phyloP scores from a whole-genome alignment of 37 sponge, comb jelly and placozoan species.

The Beroe ovata region DNA sequence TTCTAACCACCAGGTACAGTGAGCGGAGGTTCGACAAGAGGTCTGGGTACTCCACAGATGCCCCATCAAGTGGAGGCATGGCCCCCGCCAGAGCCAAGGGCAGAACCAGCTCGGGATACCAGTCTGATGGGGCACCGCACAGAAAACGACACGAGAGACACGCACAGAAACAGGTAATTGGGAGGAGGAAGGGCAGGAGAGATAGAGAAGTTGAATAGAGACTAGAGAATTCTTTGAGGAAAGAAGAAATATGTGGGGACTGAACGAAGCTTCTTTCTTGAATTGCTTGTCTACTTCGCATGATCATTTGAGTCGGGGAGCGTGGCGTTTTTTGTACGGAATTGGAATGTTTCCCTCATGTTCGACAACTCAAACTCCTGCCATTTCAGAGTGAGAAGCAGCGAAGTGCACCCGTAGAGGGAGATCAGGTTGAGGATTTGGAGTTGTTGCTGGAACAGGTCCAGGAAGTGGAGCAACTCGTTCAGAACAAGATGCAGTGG shows the following conservation, averaged over 20 bases:
- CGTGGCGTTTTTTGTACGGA: too few species aligned
- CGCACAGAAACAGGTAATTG: not conserved
- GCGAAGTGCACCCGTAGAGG: not conserved
- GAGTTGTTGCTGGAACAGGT: constrained; percentile 12
- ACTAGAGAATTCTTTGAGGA: too few species aligned
- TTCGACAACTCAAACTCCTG: too few species aligned
- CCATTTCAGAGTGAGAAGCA: constrained; percentile 10
- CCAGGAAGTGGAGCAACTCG: constrained; percentile 34
- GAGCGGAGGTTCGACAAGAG: constrained; percentile 41
- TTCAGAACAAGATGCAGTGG: constrained; percentile 57
- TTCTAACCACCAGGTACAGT: constrained; percentile 31
- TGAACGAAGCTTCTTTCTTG: too few species aligned
- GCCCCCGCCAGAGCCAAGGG: not conserved
- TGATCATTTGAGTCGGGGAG: too few species aligned
- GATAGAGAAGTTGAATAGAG: too few species aligned
- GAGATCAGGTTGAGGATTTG: constrained; percentile 1
- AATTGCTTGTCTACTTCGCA: too few species aligned
- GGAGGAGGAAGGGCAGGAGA: not conserved
- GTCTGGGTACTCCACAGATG: constrained; percentile 52
- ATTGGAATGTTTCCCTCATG: too few species aligned
- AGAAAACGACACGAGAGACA: constrained; percentile 17
- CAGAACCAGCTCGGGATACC: constrained; percentile 34
- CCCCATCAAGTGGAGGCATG: not conserved
- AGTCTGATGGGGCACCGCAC: constrained; percentile 42
- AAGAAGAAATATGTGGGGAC: too few species aligned